These are phyloP conservation scores for Onychostruthus taczanowskii DNA, from an alignment of 2,113 vertebrate genomes.

Conservation along the genomic window DNA sequence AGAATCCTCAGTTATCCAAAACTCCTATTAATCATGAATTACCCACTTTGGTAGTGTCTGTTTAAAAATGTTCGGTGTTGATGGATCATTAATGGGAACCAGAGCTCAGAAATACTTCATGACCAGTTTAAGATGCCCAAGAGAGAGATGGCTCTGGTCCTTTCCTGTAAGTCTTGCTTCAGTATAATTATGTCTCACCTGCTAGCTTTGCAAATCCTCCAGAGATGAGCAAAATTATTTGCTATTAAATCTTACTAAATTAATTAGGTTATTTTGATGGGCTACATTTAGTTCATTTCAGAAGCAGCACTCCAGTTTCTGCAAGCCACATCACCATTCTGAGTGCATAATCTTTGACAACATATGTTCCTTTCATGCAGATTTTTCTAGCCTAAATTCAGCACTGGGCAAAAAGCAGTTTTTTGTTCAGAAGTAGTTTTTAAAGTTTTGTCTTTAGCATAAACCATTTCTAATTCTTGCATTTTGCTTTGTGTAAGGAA, in stretches of 20 bases:
- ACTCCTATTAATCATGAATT: not conserved
- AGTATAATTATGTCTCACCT: not conserved
- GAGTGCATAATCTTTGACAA: not conserved
- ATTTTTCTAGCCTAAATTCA: constrained; percentile 37
- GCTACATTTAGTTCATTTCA: not conserved
- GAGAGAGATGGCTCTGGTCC: not conserved
- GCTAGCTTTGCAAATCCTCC: not conserved
- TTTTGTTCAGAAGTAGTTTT: not conserved
- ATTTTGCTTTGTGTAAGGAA: constrained; percentile 26
- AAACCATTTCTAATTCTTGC: constrained; percentile 59
- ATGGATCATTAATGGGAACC: not conserved
- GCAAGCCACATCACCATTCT: not conserved
- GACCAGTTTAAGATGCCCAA: not conserved
- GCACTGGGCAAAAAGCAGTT: not conserved
- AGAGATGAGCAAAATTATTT: constrained; percentile 2
- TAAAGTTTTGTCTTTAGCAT: not conserved
- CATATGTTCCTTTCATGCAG: not conserved
- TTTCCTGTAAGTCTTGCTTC: not conserved
- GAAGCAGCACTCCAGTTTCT: not conserved
- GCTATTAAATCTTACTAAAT: constrained; percentile 5
- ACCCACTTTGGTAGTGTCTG: not conserved
- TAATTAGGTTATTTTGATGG: constrained; percentile 21
- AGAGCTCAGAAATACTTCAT: not conserved
- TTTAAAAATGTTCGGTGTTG: not conserved
- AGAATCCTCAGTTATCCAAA: not conserved